These are phyloP conservation scores for Gryllus longicercus DNA, from an alignment of 2,888 invertebrate species.

Conservation along the genomic window DNA sequence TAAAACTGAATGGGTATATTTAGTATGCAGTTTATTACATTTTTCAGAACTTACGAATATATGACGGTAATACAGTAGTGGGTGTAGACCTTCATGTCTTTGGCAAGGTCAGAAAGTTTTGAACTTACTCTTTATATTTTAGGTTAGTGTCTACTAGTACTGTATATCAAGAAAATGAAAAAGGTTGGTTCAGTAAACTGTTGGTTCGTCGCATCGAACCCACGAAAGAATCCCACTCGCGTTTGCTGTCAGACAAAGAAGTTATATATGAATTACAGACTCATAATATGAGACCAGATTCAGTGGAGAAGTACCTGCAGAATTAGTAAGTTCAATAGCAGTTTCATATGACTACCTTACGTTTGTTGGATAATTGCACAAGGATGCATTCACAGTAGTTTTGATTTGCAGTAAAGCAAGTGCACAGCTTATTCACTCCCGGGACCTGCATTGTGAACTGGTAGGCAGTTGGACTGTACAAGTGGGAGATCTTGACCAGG, in stretches of 20 bases:
- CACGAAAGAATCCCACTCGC: conserved; percentile 93
- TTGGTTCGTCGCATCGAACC: conserved; percentile 88
- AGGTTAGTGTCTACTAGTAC: conserved; percentile 33
- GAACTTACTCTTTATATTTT: conserved; percentile 22
- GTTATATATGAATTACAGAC: conserved; percentile 92
- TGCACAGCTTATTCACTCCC: conserved; percentile 71
- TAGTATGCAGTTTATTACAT: no score
- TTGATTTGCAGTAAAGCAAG: conserved; percentile 63
- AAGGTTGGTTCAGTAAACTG: conserved; percentile 86
- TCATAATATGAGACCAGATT: conserved; percentile 89
- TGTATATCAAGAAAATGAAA: conserved; percentile 43
- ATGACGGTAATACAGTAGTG: no score
- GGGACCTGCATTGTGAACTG: conserved; percentile 75
- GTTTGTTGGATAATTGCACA: neutral
- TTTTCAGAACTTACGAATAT: no score
- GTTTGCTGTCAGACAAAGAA: conserved; percentile 95
- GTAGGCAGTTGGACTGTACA: conserved; percentile 95
- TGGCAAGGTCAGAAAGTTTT: conserved; percentile 21
- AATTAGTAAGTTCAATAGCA: conserved; percentile 74
- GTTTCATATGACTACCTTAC: neutral
- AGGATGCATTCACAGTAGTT: neutral
- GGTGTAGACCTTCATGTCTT: neutral
- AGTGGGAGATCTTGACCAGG: conserved; percentile 97
- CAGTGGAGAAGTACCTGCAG: conserved; percentile 76
- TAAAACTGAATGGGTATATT: neutral